A percentile compares a stretch with the other conserved stretches of the same genome.
Conservation (phyloP, 1,140 invertebrate genomes). For the Drosophila varians region DNA sequence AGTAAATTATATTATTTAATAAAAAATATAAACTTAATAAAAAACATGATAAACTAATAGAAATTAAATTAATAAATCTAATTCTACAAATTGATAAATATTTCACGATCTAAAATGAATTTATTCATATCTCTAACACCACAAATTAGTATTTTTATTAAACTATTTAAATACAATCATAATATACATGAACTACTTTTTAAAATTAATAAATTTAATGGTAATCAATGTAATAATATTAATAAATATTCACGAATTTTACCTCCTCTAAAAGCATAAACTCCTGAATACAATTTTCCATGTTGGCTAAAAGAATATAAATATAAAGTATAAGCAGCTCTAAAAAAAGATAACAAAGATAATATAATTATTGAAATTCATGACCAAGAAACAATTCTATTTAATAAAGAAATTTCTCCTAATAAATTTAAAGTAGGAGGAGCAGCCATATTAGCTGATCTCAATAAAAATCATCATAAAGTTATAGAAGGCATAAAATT, state of each 20-base stretch:
- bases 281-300: slow-evolving; percentile 83
- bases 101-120: slow-evolving; percentile 83
- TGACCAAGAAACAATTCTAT: slow-evolving; percentile 84
- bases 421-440: slow-evolving; percentile 83
- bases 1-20: slow-evolving; percentile 82
- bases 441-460: slow-evolving; percentile 84
- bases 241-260: slow-evolving; percentile 85
- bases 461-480: slow-evolving; percentile 87
- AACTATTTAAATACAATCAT: slow-evolving; percentile 86
- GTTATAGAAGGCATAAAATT: slow-evolving; percentile 84
- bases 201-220: slow-evolving; percentile 86
- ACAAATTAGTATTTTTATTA: slow-evolving; percentile 87
- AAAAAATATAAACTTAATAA: slow-evolving; percentile 84
- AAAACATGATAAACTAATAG: slow-evolving; percentile 65
- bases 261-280: slow-evolving; percentile 68
- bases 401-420: slow-evolving; percentile 86
- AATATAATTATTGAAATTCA: slow-evolving; percentile 84
- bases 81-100: slow-evolving; percentile 83
- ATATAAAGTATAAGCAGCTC: slow-evolving; percentile 83
- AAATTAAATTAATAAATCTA: slow-evolving; percentile 76
- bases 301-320: slow-evolving; percentile 86
- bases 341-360: slow-evolving; percentile 84
- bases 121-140: slow-evolving; percentile 84
- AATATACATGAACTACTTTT: slow-evolving; percentile 84
- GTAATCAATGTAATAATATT: slow-evolving; percentile 86